These are phyloP conservation scores for Microcebus jonahi DNA, from an alignment of 2,113 vertebrate species.

Conservation along the genomic window DNA sequence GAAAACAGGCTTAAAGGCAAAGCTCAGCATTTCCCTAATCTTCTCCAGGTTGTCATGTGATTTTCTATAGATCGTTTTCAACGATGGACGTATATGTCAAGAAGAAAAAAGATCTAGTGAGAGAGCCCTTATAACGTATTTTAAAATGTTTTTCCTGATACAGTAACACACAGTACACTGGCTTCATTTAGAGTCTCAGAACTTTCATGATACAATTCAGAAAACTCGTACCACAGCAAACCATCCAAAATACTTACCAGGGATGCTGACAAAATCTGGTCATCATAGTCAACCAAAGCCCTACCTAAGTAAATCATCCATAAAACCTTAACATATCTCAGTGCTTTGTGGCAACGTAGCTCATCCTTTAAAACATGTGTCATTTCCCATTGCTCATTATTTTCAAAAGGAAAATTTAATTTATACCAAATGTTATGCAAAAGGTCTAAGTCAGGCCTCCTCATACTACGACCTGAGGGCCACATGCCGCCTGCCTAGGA, in stretches of 20 bases:
- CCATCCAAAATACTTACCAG: not conserved
- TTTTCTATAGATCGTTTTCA: slow-evolving; percentile 30
- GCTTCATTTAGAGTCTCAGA: not conserved
- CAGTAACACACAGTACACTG: not conserved
- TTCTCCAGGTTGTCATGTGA: not conserved
- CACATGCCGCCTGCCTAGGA: no score
- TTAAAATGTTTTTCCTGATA: not conserved
- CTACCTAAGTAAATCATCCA: not conserved
- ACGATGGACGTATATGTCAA: not conserved
- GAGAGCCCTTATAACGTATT: not conserved
- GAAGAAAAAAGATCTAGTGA: not conserved
- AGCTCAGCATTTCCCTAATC: slow-evolving; percentile 37
- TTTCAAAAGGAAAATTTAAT: slow-evolving; percentile 44
- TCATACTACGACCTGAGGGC: no score
- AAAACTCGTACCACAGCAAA: not conserved
- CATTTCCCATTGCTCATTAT: not conserved
- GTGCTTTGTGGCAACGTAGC: not conserved
- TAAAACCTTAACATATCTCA: not conserved
- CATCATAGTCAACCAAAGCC: not conserved
- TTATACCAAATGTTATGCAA: not conserved
- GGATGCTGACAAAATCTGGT: not conserved
- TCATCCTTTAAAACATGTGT: not conserved
- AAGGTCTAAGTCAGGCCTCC: not conserved
- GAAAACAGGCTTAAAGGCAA: slow-evolving; percentile 40
- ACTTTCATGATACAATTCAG: not conserved